Percentiles rank a stretch among this genome's conserved stretches.
phyloP scores from a whole-genome alignment of 2,797 vertebrate genomes.

The Gymnocypris eckloni region DNA sequence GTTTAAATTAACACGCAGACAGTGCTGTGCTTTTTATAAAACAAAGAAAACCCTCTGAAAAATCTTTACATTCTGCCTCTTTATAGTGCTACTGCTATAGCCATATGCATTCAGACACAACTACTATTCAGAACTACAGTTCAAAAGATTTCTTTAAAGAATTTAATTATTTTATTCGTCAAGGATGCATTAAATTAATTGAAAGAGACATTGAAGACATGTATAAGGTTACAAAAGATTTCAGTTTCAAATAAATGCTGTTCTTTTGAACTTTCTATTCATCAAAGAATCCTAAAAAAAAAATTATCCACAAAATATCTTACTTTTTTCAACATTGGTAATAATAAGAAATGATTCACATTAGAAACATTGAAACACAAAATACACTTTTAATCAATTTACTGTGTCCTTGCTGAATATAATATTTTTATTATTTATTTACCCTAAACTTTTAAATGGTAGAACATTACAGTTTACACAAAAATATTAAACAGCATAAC shows the following conservation, averaged over 20 bases:
- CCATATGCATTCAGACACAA: neutral
- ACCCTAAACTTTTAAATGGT: neutral
- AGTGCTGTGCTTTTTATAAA: neutral
- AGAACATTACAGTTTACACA: neutral
- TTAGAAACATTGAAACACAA: neutral
- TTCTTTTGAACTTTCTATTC: neutral
- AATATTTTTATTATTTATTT: neutral
- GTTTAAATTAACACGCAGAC: neutral
- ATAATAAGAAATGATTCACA: neutral
- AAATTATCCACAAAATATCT: neutral
- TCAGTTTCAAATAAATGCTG: neutral
- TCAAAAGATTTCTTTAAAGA: neutral
- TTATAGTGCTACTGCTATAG: neutral
- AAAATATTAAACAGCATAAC: neutral
- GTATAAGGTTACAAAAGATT: neutral
- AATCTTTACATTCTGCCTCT: neutral
- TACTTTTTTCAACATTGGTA: neutral
- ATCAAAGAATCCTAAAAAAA: neutral
- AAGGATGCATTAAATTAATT: neutral
- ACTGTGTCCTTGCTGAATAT: neutral
- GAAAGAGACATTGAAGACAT: neutral
- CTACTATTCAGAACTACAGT: neutral
- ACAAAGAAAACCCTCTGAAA: neutral
- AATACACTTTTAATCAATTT: neutral
- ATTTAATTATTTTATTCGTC: neutral